These are phyloP conservation scores for Idaea dimidiata DNA, from an alignment of 2,888 invertebrate genomes.

Conservation along the genomic window DNA sequence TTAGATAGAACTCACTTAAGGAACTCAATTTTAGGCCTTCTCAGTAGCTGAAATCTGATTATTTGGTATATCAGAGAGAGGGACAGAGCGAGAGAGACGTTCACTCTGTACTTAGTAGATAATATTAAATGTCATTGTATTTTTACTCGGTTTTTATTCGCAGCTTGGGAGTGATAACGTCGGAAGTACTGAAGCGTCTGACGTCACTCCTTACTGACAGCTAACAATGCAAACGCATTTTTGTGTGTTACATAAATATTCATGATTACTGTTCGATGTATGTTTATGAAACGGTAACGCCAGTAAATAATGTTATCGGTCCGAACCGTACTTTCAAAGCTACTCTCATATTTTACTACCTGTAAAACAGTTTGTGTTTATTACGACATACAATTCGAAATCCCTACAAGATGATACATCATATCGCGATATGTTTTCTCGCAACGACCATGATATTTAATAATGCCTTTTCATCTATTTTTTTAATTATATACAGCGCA, in stretches of 20 bases:
- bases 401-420: background rate
- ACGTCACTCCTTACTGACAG: slow-evolving; percentile 2
- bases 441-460: background rate
- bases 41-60: too few relatives aligned
- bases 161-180: slow-evolving; percentile 2
- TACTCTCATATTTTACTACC: background rate
- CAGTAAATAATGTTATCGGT: background rate
- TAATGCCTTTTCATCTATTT: too few relatives aligned
- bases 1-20: too few relatives aligned
- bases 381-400: background rate
- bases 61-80: too few relatives aligned
- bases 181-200: background rate
- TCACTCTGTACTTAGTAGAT: background rate
- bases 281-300: background rate
- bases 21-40: too few relatives aligned
- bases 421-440: background rate
- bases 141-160: slow-evolving; percentile 3
- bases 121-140: background rate
- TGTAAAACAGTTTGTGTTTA: background rate
- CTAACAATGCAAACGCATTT: slow-evolving; percentile 4
- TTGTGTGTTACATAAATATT: background rate
- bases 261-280: background rate
- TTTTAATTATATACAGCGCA: too few relatives aligned
- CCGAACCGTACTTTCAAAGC: background rate
- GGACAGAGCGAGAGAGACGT: too few relatives aligned